Evolutionary conservation across 2,888 invertebrate genomes (phyloP).

Genomic region (Argyra leucocephala): DNA sequence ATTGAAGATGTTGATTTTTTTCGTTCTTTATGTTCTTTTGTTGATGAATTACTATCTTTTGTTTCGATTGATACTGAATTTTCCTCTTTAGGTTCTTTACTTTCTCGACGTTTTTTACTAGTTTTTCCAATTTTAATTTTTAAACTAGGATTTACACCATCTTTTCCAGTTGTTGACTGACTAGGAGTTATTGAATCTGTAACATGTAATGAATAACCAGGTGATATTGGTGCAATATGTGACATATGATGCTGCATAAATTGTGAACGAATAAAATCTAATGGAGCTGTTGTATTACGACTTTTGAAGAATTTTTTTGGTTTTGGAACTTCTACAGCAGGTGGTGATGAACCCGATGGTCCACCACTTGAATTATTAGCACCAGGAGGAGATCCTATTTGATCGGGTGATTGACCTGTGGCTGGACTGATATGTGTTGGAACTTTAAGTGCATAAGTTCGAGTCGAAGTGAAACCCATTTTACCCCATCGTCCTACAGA

Average conservation of each 20-base stretch:
- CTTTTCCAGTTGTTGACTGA: conserved; percentile 24
- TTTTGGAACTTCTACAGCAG: conserved; percentile 48
- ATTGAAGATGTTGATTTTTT: conserved; percentile 31
- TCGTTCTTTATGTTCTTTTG: conserved; percentile 37
- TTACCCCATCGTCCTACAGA: conserved; percentile 91
- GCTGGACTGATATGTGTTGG: conserved; percentile 29
- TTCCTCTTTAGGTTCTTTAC: conserved; percentile 21
- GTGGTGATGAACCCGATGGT: conserved; percentile 21
- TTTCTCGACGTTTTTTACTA: conserved; percentile 35
- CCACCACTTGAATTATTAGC: background rate
- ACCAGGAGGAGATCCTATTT: conserved; percentile 26
- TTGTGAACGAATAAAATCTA: conserved; percentile 36
- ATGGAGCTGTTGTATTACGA: conserved; percentile 56
- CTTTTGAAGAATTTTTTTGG: conserved; percentile 88
- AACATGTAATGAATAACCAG: conserved; percentile 30
- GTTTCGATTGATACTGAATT: background rate
- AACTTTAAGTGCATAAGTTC: conserved; percentile 47
- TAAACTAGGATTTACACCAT: conserved; percentile 19
- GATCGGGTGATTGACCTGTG: conserved; percentile 28
- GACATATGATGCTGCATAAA: conserved; percentile 40
- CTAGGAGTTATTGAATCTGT: conserved; percentile 17
- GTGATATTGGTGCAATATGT: conserved; percentile 34
- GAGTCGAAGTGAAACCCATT: conserved; percentile 83
- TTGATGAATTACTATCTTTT: conserved; percentile 22
- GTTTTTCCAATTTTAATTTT: conserved; percentile 18